Base-by-base conservation (phyloP, 2,113 vertebrate genomes). In the Dipodomys merriami region DNA sequence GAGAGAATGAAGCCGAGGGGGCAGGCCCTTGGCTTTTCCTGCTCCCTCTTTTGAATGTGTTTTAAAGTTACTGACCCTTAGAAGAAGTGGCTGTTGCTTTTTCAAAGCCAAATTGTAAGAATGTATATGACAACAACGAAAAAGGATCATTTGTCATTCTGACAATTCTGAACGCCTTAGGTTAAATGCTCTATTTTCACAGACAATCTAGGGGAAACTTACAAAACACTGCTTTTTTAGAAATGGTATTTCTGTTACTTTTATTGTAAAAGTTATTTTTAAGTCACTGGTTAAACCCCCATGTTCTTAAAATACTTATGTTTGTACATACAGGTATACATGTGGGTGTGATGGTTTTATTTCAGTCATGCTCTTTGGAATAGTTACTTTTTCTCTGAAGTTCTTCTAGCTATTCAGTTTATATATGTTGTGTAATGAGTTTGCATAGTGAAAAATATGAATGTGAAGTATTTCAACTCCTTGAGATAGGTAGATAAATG, bases 1-100 rank as follows among this genome's bases (percentile, higher is more conserved):
- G 81, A 88, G 94, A 46, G 77, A 96, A 95, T 74, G 93, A 94
- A 96, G 90, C 71, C 83, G 85, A 96, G 95, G 91, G 81, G 29
- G 94, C 94, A 92, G 29, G 0, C 1, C 76, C 95, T 92, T 87
- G 95, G 95, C 97, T 96, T 95, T 91, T 86, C 80, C 69, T 20
- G 53, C 73, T 77, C 74, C 90, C 83, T 93, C 94, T 74, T 91
- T 10, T 92, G 93, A 94, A 95, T 91, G 94, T 77, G 62, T 93
- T 96, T 95, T 95, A 92, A 25, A 57, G 95, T 84, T 91, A 94
- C 68, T 95, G 95, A 97, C 91, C 39, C 95, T 97, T 96, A 96
- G 96, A 91, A 97, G 95, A 91, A 91, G 86, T 83, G 91, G 69
- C 91, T 82, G 60, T 95, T 86, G 80, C 68, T 92, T 92, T 95